A percentile compares a stretch with the other conserved stretches of the same genome.
These are phyloP conservation scores for Leptopilina boulardi DNA, from an alignment of 1,140 invertebrate genomes.

Conservation along the genomic window DNA sequence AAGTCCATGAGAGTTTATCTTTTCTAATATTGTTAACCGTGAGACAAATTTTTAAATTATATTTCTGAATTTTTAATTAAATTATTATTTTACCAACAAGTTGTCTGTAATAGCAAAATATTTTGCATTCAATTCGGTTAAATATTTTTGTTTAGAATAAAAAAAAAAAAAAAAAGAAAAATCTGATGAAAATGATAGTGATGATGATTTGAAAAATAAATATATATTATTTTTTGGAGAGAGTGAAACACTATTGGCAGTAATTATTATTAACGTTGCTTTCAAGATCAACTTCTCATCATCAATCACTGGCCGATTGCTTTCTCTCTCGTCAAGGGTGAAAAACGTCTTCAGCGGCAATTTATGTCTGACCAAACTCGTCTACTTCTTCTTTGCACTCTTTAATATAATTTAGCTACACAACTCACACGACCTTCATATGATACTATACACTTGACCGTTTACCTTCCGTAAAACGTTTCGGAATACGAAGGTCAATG, in stretches of 20 bases:
- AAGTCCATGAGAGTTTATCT: no score
- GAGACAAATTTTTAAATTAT: no score
- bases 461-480: conserved; percentile 19
- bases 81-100: no score
- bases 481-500: conserved; percentile 32
- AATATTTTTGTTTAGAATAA: no score
- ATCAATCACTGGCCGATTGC: neutral
- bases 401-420: conserved; percentile 2
- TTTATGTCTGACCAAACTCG: neutral
- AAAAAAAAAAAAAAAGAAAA: no score
- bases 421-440: neutral
- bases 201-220: no score
- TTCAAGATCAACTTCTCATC: conserved; percentile 5
- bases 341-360: neutral
- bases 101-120: no score
- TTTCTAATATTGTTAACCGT: no score
- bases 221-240: no score
- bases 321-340: neutral
- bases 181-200: no score
- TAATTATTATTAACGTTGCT: neutral
- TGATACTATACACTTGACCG: conserved; percentile 18
- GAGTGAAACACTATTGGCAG: neutral
- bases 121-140: no score
- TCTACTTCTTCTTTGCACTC: neutral
- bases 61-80: no score